Percentiles rank a stretch among this genome's conserved stretches.
Evolutionary conservation across 2,113 vertebrate species (phyloP).

Genomic region (Trichomycterus rosablanca): DNA sequence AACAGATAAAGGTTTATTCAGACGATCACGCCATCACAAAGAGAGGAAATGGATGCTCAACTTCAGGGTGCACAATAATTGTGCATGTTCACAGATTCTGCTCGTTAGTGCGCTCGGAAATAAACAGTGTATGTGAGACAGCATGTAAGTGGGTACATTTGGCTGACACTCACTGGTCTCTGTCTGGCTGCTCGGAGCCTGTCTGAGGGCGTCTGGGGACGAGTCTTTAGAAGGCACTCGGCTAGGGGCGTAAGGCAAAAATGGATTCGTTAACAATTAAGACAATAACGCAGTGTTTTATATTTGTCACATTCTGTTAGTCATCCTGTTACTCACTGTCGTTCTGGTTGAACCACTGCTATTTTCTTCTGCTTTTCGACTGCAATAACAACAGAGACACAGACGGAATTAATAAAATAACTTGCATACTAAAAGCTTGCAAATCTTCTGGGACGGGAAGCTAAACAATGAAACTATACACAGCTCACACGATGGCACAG

Average conservation of each 20-base stretch:
- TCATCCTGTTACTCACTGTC: constrained; percentile 79
- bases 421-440: no score
- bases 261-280: constrained; percentile 1
- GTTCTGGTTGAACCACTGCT: constrained; percentile 91
- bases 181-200: constrained; percentile 58
- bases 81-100: background rate
- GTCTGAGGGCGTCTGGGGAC: constrained; percentile 61
- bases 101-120: background rate
- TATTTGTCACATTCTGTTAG: no score
- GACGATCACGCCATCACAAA: no score
- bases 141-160: constrained; percentile 4
- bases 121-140: background rate
- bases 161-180: constrained; percentile 59
- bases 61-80: no score
- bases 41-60: no score
- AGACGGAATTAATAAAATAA: no score
- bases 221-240: constrained; percentile 58
- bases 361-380: constrained; percentile 87
- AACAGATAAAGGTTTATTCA: no score
- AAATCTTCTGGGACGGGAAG: no score
- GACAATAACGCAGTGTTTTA: background rate
- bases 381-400: constrained; percentile 53
- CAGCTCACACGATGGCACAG: no score
- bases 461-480: no score
- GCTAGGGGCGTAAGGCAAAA: constrained; percentile 10